phyloP scores from a whole-genome alignment of 2,113 vertebrate genomes.

The Coracopsis vasa region DNA sequence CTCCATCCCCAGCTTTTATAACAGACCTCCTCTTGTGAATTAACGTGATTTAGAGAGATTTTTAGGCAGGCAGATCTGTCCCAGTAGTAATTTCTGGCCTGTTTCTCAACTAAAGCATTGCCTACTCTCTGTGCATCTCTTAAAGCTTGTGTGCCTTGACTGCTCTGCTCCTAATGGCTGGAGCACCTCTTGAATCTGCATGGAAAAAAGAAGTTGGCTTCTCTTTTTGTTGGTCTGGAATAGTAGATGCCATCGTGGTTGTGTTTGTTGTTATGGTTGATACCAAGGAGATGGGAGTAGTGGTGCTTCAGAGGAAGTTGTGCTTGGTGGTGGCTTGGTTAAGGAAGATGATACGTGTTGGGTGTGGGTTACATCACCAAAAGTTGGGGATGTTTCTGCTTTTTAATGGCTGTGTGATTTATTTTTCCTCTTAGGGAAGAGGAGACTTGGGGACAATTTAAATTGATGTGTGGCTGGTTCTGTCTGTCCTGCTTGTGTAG shows the following conservation, averaged over 20 bases:
- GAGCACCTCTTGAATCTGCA: neutral
- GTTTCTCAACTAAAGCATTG: rapidly evolving
- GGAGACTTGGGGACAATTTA: neutral
- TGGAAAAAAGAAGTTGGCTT: neutral
- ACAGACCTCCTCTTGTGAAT: neutral
- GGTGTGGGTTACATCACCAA: neutral
- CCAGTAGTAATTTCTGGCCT: neutral
- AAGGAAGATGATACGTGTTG: neutral
- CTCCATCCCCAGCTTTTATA: neutral
- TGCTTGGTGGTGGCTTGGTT: neutral
- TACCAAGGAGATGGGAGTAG: neutral
- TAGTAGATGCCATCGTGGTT: rapidly evolving
- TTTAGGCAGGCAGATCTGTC: rapidly evolving
- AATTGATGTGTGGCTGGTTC: neutral
- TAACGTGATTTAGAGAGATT: rapidly evolving
- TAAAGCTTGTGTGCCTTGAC: rapidly evolving
- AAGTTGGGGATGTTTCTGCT: neutral
- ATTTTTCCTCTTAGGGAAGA: neutral
- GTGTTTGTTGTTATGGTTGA: neutral
- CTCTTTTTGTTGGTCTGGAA: neutral
- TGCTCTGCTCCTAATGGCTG: neutral
- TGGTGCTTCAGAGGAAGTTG: neutral
- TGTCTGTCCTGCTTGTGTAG: neutral
- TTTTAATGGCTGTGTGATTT: rapidly evolving
- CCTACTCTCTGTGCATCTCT: neutral